Conservation (phyloP, 2,888 invertebrate genomes). For the Marronus borbonicus region DNA sequence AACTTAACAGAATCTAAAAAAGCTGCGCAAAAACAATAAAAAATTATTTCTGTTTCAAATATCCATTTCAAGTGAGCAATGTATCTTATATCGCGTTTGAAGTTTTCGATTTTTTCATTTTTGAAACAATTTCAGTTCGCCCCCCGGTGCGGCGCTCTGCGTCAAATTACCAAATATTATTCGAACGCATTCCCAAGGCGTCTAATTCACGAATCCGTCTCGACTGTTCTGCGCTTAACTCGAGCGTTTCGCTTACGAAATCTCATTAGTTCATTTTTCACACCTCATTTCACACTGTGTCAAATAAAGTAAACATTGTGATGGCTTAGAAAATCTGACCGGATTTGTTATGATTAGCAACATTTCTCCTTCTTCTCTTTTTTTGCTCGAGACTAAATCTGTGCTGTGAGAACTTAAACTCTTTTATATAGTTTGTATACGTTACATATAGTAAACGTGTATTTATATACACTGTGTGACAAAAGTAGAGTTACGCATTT, state of each 20-base stretch:
- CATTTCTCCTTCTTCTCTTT: slow-evolving; percentile 6
- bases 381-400: neutral
- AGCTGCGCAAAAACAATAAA: too few relatives aligned
- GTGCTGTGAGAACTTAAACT: slow-evolving; percentile 32
- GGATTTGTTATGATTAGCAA: slow-evolving; percentile 36
- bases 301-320: slow-evolving; percentile 40
- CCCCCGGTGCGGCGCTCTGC: too few relatives aligned
- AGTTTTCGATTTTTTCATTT: too few relatives aligned
- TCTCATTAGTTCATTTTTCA: slow-evolving; percentile 39
- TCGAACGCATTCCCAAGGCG: too few relatives aligned
- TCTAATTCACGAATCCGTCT: neutral
- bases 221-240: neutral
- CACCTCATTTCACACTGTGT: slow-evolving; percentile 39
- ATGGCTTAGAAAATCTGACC: slow-evolving; percentile 33
- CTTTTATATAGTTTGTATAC: slow-evolving; percentile 9
- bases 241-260: slow-evolving; percentile 30
- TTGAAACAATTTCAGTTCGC: too few relatives aligned
- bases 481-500: too few relatives aligned
- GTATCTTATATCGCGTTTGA: too few relatives aligned
- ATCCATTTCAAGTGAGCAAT: too few relatives aligned
- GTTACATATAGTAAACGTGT: neutral
- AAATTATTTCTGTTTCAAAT: too few relatives aligned
- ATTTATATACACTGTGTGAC: neutral
- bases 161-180: too few relatives aligned
- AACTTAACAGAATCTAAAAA: too few relatives aligned